Conservation (phyloP, 2,113 vertebrate species). For the Microtus pennsylvanicus region DNA sequence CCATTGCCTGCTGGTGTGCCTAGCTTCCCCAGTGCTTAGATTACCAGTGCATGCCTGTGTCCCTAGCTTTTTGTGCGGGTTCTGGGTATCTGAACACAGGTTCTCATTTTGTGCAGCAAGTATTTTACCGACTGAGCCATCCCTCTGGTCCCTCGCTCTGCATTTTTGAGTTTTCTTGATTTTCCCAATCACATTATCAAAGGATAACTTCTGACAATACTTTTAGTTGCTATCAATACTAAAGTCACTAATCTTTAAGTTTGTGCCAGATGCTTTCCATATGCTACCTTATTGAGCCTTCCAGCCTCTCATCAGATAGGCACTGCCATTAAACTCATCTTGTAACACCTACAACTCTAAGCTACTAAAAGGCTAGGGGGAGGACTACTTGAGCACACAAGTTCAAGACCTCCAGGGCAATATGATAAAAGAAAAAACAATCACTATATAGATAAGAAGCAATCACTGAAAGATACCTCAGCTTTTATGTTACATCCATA, state of each 20-base stretch:
- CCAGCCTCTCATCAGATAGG: not conserved
- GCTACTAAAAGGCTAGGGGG: not conserved
- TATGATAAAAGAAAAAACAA: not conserved
- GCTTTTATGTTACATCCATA: constrained; percentile 13
- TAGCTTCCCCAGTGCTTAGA: not conserved
- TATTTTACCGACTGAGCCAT: too few relatives aligned
- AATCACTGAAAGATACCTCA: constrained; percentile 1
- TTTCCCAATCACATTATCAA: not conserved
- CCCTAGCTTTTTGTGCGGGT: not conserved
- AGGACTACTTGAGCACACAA: not conserved
- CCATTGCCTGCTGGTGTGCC: too few relatives aligned
- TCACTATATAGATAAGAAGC: constrained; percentile 46
- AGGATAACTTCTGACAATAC: not conserved
- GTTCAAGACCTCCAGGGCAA: not conserved
- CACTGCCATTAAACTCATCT: constrained; percentile 42
- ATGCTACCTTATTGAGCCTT: not conserved
- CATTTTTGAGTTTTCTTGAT: not conserved
- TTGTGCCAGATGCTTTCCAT: constrained; percentile 1
- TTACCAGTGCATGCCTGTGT: not conserved
- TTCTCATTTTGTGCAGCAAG: too few relatives aligned
- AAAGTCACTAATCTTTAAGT: constrained; percentile 32
- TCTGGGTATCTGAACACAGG: not conserved
- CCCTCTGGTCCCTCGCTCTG: not conserved
- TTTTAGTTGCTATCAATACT: not conserved
- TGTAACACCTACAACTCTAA: not conserved